These are phyloP conservation scores for Indri indri DNA, from an alignment of 2,113 vertebrate species.

Conservation along the genomic window DNA sequence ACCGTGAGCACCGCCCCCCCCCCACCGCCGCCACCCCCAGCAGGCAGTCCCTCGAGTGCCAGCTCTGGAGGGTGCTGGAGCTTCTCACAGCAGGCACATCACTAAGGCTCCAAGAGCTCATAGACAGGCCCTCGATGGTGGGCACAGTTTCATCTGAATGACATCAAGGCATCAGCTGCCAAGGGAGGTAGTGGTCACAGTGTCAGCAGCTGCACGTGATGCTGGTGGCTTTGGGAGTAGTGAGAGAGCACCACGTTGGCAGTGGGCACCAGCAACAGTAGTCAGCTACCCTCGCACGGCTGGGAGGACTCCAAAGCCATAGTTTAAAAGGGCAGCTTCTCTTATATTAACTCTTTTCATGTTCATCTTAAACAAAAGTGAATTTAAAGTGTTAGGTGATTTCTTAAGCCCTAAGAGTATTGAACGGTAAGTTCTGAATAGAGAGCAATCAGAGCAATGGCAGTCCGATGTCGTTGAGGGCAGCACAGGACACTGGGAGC, in stretches of 20 bases:
- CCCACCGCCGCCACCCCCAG: too few species aligned
- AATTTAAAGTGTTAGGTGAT: neutral
- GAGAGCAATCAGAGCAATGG: neutral
- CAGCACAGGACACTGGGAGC: neutral
- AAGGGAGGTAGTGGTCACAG: too few species aligned
- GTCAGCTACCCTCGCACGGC: neutral
- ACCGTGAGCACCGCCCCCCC: too few species aligned
- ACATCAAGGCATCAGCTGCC: neutral
- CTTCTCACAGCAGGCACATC: neutral
- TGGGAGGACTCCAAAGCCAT: neutral
- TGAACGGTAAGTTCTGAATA: neutral
- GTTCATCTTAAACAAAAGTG: conserved; percentile 1
- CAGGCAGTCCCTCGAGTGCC: neutral
- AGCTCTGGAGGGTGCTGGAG: neutral
- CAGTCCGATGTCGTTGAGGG: neutral
- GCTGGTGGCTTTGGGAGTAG: neutral
- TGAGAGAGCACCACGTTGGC: neutral
- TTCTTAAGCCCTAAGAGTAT: neutral
- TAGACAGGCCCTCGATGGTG: neutral
- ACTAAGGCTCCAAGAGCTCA: neutral
- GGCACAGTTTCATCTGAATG: neutral
- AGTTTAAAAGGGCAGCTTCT: neutral
- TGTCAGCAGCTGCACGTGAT: neutral
- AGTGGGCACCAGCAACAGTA: neutral
- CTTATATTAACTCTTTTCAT: neutral